A percentile compares a stretch with the other conserved stretches of the same genome.
phyloP scores from a whole-genome alignment of 2,797 vertebrate species.

The Mormyrops boulengeri region DNA sequence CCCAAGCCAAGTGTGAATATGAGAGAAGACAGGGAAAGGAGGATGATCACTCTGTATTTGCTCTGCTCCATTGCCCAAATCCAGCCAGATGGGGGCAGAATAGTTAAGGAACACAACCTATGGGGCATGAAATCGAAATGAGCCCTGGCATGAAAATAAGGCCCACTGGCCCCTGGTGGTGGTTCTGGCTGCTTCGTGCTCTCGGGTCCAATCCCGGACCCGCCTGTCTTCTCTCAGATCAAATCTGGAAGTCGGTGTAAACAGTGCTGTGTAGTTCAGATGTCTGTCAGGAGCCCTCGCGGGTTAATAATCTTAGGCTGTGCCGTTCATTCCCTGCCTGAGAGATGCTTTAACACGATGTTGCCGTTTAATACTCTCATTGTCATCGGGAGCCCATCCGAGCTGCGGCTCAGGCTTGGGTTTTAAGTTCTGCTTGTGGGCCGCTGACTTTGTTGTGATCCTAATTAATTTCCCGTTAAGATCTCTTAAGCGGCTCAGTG shows the following conservation, averaged over 20 bases:
- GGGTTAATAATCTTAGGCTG: background rate
- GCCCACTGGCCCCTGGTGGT: background rate
- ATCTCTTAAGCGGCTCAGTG: slow-evolving; percentile 14
- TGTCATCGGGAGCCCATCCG: background rate
- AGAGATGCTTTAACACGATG: background rate
- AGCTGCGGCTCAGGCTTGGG: background rate
- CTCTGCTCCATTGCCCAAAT: background rate
- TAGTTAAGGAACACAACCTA: background rate
- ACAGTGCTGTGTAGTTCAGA: background rate
- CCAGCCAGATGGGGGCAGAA: background rate
- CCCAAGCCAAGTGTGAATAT: background rate
- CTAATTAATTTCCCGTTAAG: background rate
- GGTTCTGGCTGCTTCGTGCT: background rate
- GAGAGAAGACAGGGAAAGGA: background rate
- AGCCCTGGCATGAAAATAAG: background rate
- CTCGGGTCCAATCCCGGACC: background rate
- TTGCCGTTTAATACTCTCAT: background rate
- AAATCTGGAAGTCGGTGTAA: background rate
- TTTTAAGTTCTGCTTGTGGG: background rate
- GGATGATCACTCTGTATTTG: background rate
- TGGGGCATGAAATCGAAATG: background rate
- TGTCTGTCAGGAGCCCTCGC: background rate
- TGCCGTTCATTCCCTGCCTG: background rate
- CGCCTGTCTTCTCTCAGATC: background rate
- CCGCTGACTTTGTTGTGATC: slow-evolving; percentile 5